Conservation (phyloP, 1,140 invertebrate species). For the Neodiprion fabricii region DNA sequence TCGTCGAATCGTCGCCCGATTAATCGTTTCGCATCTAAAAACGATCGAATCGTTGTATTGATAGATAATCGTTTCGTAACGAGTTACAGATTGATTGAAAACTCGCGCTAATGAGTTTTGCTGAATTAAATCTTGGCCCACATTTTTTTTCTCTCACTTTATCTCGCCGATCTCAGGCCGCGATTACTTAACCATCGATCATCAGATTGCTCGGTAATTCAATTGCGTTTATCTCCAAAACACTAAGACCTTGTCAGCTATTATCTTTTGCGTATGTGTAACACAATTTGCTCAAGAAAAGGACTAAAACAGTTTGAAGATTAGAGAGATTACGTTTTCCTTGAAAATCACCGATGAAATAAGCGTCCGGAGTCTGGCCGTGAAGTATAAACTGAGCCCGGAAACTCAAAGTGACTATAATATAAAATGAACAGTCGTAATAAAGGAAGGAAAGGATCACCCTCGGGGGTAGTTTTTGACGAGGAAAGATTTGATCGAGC, state of each 20-base stretch:
- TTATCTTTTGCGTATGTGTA: too few relatives aligned
- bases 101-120: background rate
- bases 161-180: background rate
- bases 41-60: background rate
- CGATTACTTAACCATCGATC: background rate
- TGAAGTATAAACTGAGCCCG: background rate
- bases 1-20: slow-evolving; percentile 67
- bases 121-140: background rate
- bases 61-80: background rate
- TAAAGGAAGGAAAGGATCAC: too few relatives aligned
- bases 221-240: too few relatives aligned
- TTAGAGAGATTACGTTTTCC: too few relatives aligned
- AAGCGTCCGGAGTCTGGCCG: background rate
- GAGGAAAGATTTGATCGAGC: background rate
- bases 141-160: background rate
- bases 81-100: slow-evolving; percentile 15
- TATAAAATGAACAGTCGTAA: background rate
- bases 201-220: too few relatives aligned
- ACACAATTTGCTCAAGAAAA: too few relatives aligned
- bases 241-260: too few relatives aligned
- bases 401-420: background rate
- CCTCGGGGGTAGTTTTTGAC: background rate
- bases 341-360: background rate
- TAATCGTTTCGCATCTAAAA: slow-evolving; percentile 58
- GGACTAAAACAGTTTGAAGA: too few relatives aligned